Evolutionary conservation across 2,113 vertebrate genomes (phyloP), one percentile per base, ranked within the genome.

Genomic region (Paraplagusia blochii): DNA sequence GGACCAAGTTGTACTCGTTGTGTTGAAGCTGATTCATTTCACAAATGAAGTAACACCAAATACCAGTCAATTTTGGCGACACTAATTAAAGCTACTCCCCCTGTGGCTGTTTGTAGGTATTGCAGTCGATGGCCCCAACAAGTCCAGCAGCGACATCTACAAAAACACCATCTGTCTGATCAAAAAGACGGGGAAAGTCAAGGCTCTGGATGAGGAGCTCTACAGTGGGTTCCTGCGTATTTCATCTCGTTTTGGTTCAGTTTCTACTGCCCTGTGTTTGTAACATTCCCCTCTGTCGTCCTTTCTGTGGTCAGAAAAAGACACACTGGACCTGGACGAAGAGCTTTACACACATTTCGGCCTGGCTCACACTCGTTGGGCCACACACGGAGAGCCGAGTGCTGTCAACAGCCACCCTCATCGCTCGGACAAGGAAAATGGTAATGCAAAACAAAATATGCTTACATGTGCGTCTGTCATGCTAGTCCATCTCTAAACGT

Each of bases 311-410:
- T 49, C 78, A 98, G 95, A 95, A 66, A 94, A 95, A 88, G 91
- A 93, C 72, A 83, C 77, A 7, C 70, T 95, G 80, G 92, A 96
- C 75, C 81, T 97, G 53, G 93, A 97, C 9, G 84, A 85, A 47
- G 90, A 94, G 61, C 90, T 98, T 75, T 85, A 83, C 74, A 95
- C 91, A 1, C 96, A 98, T 79, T 96, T 98, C 13, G 96, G 95
- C 74, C 87, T 98, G 11, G 96, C 96, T 67, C 96, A 98, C 76
- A 98, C 96, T 7, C 95, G 96, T 63, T 98, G 96, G 96, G 96
- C 96, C 0, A 98, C 96, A 16, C 95, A 98, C 0, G 96, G 96
- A 44, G 93, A 87, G 55, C 96, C 96, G 15, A 98, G 85, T 56
- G 87, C 92, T 0, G 44, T 95, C 72, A 98, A 98, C 88, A 93